Conservation (phyloP, 2,113 vertebrate species). For the Pipra filicauda region DNA sequence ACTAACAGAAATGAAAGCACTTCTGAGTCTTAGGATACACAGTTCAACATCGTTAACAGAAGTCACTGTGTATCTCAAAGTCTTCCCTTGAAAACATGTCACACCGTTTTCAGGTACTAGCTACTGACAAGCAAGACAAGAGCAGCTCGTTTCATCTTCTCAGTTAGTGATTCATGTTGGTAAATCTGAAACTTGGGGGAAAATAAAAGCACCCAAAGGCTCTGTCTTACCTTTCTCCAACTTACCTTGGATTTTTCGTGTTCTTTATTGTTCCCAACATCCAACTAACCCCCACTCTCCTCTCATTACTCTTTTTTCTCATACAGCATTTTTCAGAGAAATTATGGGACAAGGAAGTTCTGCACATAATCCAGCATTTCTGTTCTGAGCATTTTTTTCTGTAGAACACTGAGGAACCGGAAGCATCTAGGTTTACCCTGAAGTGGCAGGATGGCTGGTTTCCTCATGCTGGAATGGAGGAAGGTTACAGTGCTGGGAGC, state of each 20-base stretch:
- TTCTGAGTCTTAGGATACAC: background rate
- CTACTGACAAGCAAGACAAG: background rate
- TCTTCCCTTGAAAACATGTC: background rate
- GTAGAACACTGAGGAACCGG: background rate
- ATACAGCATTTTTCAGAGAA: background rate
- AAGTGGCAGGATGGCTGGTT: background rate
- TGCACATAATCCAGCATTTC: background rate
- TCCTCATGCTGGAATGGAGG: background rate
- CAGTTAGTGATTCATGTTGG: background rate
- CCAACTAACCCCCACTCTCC: background rate
- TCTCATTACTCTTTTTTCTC: background rate
- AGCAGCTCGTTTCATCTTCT: background rate
- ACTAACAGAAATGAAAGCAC: background rate
- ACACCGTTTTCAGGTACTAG: background rate
- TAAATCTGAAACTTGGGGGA: background rate
- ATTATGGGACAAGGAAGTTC: background rate
- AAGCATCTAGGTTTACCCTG: background rate
- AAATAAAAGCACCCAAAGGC: background rate
- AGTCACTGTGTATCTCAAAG: background rate
- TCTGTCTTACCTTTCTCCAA: background rate
- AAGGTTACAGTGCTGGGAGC: background rate
- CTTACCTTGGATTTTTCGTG: background rate
- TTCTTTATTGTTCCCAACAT: background rate
- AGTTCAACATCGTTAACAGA: background rate
- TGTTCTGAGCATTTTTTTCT: accelerated